Percentiles rank a stretch among this genome's conserved stretches.
phyloP scores from a whole-genome alignment of 2,888 invertebrate species.

The Acleris holmiana region DNA sequence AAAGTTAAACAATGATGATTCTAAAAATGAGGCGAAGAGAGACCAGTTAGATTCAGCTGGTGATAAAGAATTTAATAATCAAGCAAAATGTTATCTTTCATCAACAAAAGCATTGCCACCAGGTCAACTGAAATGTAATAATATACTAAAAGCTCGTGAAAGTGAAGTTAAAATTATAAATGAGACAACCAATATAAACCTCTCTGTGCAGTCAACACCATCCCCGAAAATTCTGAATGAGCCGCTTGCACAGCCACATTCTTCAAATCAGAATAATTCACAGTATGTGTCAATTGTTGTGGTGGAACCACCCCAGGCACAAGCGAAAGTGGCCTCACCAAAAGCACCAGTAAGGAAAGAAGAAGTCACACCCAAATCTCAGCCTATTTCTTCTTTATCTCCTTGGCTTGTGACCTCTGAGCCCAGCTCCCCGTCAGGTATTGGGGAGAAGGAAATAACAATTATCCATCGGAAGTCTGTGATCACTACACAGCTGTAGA shows the following conservation, averaged over 20 bases:
- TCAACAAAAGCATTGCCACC: slow-evolving; percentile 91
- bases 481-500: slow-evolving; percentile 91
- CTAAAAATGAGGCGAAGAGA: slow-evolving; percentile 86
- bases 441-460: slow-evolving; percentile 86
- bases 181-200: slow-evolving; percentile 72
- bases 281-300: slow-evolving; percentile 81
- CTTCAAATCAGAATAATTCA: slow-evolving; percentile 69
- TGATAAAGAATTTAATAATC: slow-evolving; percentile 87
- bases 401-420: slow-evolving; percentile 93
- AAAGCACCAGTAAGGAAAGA: slow-evolving; percentile 81
- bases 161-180: slow-evolving; percentile 78
- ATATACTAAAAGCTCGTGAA: slow-evolving; percentile 92
- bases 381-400: slow-evolving; percentile 88
- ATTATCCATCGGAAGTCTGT: slow-evolving; percentile 93
- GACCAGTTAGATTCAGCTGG: slow-evolving; percentile 74
- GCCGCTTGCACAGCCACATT: slow-evolving; percentile 52
- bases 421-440: slow-evolving; percentile 86
- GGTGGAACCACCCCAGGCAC: slow-evolving; percentile 73
- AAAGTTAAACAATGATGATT: slow-evolving; percentile 86
- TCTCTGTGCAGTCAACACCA: slow-evolving; percentile 75
- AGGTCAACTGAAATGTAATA: slow-evolving; percentile 96
- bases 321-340: slow-evolving; percentile 65
- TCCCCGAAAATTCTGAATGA: slow-evolving; percentile 83
- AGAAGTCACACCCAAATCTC: slow-evolving; percentile 81
- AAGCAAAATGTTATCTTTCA: slow-evolving; percentile 86